These are phyloP conservation scores for Serinus canaria DNA, from an alignment of 2,113 vertebrate species.

Conservation along the genomic window DNA sequence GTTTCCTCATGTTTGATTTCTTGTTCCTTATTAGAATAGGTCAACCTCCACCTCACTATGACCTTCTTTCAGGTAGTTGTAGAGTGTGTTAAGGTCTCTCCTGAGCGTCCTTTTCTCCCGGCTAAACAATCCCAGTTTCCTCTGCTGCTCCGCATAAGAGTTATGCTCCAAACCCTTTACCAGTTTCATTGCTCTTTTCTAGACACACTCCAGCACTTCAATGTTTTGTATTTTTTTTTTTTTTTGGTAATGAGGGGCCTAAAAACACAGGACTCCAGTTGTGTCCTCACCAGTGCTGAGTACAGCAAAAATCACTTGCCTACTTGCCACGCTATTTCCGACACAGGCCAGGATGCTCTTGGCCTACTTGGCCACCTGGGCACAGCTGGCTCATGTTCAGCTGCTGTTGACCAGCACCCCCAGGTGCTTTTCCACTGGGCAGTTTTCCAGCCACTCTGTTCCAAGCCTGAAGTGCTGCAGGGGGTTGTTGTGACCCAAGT, in stretches of 20 bases:
- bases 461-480: not conserved
- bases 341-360: not conserved
- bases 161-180: not conserved
- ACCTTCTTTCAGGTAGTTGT: not conserved
- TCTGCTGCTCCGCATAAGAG: not conserved
- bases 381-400: not conserved
- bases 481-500: not conserved
- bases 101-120: not conserved
- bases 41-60: accelerated
- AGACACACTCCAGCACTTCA: not conserved
- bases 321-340: not conserved
- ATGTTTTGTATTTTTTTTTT: not conserved
- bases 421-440: not conserved
- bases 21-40: not conserved
- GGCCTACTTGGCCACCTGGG: not conserved
- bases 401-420: not conserved
- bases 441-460: not conserved
- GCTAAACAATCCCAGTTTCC: not conserved
- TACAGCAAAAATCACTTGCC: not conserved
- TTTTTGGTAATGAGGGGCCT: not conserved
- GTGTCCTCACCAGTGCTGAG: not conserved
- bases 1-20: not conserved
- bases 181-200: not conserved
- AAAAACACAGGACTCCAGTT: not conserved
- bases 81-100: not conserved